Conservation (phyloP, 2,113 vertebrate species). For the Lonchura striata region DNA sequence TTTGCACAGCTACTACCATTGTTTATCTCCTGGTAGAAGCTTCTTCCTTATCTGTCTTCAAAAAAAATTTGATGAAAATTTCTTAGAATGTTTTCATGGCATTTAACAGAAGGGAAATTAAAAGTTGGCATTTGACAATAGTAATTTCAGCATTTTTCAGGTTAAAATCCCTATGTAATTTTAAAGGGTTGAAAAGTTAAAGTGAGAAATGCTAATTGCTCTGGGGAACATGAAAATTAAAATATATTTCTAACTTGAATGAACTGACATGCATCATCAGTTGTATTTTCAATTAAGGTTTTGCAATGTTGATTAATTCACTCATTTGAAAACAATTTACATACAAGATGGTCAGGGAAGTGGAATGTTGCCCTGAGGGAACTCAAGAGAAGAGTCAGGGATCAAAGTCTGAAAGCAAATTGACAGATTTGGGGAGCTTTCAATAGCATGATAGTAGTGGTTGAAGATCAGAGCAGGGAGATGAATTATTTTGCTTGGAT, state of each 20-base stretch:
- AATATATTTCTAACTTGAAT: constrained; percentile 49
- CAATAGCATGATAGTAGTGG: background rate
- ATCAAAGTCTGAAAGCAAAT: constrained; percentile 38
- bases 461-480: constrained; percentile 2
- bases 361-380: constrained; percentile 33
- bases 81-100: background rate
- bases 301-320: constrained; percentile 61
- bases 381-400: background rate
- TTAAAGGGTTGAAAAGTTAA: background rate
- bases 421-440: constrained; percentile 23
- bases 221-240: constrained; percentile 29
- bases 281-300: constrained; percentile 63
- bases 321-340: constrained; percentile 64
- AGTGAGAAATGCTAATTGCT: constrained; percentile 23
- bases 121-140: background rate
- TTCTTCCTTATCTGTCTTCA: background rate
- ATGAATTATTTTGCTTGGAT: background rate
- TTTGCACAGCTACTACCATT: fast-evolving
- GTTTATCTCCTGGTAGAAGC: background rate
- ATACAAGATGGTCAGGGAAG: constrained; percentile 33
- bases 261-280: constrained; percentile 51
- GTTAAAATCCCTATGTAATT: background rate
- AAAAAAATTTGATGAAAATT: background rate
- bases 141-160: background rate
- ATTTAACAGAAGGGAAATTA: background rate